phyloP scores from a whole-genome alignment of 2,888 invertebrate species.

The Yponomeuta plumbellus region DNA sequence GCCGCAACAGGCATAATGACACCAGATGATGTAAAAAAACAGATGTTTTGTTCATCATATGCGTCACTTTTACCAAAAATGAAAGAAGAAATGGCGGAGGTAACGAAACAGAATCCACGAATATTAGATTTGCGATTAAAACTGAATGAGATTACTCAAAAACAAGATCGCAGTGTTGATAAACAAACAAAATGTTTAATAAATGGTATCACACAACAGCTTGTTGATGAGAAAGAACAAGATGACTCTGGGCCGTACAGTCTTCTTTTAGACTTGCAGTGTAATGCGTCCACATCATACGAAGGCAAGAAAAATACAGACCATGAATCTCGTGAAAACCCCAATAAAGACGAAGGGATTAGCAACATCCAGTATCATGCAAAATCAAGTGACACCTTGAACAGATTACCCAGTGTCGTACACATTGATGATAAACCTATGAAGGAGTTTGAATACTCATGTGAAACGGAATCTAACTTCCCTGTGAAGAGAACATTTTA shows the following conservation, averaged over 20 bases:
- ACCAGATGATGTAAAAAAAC: constrained; percentile 48
- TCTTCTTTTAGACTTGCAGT: constrained; percentile 73
- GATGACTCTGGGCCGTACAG: constrained; percentile 78
- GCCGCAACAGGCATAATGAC: constrained; percentile 34
- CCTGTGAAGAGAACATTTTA: constrained; percentile 52
- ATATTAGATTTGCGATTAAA: constrained; percentile 67
- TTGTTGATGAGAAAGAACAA: constrained; percentile 62
- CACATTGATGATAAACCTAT: constrained; percentile 67
- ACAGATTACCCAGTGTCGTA: constrained; percentile 58
- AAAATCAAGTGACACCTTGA: constrained; percentile 37
- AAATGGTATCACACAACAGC: constrained; percentile 61
- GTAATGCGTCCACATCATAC: constrained; percentile 53
- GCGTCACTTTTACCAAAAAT: constrained; percentile 66
- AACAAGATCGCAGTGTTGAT: constrained; percentile 60
- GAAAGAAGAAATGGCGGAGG: constrained; percentile 61
- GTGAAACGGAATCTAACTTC: constrained; percentile 56
- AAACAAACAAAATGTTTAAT: constrained; percentile 61
- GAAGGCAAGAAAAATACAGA: not conserved
- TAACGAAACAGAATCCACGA: constrained; percentile 60
- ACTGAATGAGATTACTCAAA: constrained; percentile 64
- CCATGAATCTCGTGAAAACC: not conserved
- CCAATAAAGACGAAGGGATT: constrained; percentile 29
- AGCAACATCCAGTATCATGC: constrained; percentile 32
- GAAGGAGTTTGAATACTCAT: constrained; percentile 70
- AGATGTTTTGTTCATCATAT: constrained; percentile 52